Evolutionary conservation across 2,888 invertebrate genomes (phyloP), one percentile per base, ranked within the genome.

Genomic region (Gymnosoma rotundatum): DNA sequence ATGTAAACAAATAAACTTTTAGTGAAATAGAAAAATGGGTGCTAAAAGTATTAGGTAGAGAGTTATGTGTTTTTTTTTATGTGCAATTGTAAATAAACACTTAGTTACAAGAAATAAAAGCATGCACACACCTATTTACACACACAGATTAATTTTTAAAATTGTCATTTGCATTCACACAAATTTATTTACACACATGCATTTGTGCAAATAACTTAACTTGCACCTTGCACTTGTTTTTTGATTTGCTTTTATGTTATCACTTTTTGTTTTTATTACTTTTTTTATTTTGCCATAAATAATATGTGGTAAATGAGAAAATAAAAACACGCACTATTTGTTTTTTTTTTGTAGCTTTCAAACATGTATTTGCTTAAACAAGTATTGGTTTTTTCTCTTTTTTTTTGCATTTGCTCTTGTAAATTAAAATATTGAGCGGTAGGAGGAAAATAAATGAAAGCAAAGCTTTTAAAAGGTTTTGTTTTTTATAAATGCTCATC

Each of bases 201-300:
- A 50, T 20, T 20, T 52, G 9, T 2, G 9, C 20, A 52, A 7
- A 52, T 18, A 45, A 45, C 42, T 63, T 50, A 73, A 69, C 69
- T 76, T 79, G 79, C 83, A 83, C 83, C 79, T 83, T 83, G 83
- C 83, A 83, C 83, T 83, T 76, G 79, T 70, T 73, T 79, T 32
- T 45, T 61, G 52, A 42, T 63, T 83, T 63, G 48, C 32, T 60
- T 50, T 78, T 58, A n/a, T 67, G 25, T 21, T 69, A 52, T 69
- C 58, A 69, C 73, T 64, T 83, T 78, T 61, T 64, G 18, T 52
- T 75, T 75, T 76, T 60, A 45, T 58, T 50, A 32, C 20, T 32
- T n/a, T 66, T 38, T 74, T 45, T 42, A 32, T 80, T 80, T 52
- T 54, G 60, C 20, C 67, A 60, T 76, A 75, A 48, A 58, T 25